Evolutionary conservation across 2,113 vertebrate species (phyloP), one percentile per base, ranked within the genome.

Genomic region (Bagarius yarrelli): DNA sequence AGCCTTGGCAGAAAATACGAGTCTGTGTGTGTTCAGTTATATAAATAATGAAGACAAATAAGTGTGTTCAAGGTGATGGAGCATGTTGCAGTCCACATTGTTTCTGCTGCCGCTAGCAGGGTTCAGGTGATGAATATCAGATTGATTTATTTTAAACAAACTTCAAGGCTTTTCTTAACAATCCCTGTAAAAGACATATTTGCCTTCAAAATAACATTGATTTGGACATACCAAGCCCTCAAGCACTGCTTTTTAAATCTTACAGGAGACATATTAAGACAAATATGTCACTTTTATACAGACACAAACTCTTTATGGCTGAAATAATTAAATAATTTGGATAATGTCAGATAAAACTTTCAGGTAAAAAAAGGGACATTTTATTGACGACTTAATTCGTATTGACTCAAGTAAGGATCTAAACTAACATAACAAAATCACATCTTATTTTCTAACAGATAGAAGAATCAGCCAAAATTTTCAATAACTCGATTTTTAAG

Each of bases 131-230:
- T 83, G 85, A 44, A 16, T 18, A 83, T 61, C 55, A 4, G 71
- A 82, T 83, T 84, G 80, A 87, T 52, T 81, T n/a, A 55, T 77
- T 75, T 76, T 76, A 27, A 76, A 47, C 61, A n/a, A 13, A 69
- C 79, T 71, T 69, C 19, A 1, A 71, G 56, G 36, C 40, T 44
- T 52, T 73, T 61, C n/a, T 55, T 25, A 59, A 32, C 47, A 53
- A 34, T 79, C 16, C 57, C 44, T 25, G 19, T 16, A 44, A 6
- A 53, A 30, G 19, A 53, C 34, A 30, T 53, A 80, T 52, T 52
- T 30, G 32, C 8, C 56, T 79, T 52, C 13, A 61, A 80, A 72
- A 72, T 60, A 52, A 79, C 16, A 40, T 23, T 8, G 14, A 70
- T 44, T 57, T 12, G 36, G 52, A 70, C n/a, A 44, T 1, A 0